These are phyloP conservation scores for Orthosia gothica DNA, from an alignment of 2,888 invertebrate genomes.

Conservation along the genomic window DNA sequence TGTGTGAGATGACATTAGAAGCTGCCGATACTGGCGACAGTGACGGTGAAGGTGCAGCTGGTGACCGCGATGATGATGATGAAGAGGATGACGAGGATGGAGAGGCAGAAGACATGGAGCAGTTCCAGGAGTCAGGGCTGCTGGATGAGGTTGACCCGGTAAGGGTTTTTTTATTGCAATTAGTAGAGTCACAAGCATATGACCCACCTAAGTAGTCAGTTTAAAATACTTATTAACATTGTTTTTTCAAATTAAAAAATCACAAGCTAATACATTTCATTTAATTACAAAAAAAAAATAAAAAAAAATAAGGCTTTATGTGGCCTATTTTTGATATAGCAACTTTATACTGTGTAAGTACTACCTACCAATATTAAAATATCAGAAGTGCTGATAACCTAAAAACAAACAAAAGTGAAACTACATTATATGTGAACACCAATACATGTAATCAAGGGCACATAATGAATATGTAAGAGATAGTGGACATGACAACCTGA, in stretches of 20 bases:
- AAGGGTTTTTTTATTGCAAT: slow-evolving; percentile 64
- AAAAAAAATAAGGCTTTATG: too few species aligned
- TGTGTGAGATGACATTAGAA: slow-evolving; percentile 96
- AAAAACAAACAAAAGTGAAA: slow-evolving; percentile 23
- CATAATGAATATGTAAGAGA: slow-evolving; percentile 19
- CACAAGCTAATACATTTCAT: too few species aligned
- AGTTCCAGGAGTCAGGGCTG: slow-evolving; percentile 98
- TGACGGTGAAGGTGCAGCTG: slow-evolving; percentile 84
- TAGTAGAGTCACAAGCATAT: too few species aligned
- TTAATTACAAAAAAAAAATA: too few species aligned
- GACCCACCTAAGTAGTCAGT: too few species aligned
- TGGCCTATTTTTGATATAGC: too few species aligned
- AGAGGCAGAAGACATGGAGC: slow-evolving; percentile 99
- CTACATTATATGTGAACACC: slow-evolving; percentile 16
- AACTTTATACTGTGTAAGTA: background rate
- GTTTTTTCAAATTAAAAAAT: too few species aligned
- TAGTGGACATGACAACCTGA: slow-evolving; percentile 31
- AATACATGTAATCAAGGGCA: slow-evolving; percentile 18
- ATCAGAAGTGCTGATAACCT: slow-evolving; percentile 6
- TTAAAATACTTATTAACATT: too few species aligned
- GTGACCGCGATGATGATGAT: slow-evolving; percentile 93
- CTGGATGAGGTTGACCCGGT: slow-evolving; percentile 97
- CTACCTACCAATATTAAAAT: slow-evolving; percentile 10
- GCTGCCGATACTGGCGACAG: slow-evolving; percentile 90
- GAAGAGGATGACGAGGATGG: slow-evolving; percentile 97